Evolutionary conservation across 1,140 invertebrate species (phyloP).

Genomic region (Ridgeia piscesae): DNA sequence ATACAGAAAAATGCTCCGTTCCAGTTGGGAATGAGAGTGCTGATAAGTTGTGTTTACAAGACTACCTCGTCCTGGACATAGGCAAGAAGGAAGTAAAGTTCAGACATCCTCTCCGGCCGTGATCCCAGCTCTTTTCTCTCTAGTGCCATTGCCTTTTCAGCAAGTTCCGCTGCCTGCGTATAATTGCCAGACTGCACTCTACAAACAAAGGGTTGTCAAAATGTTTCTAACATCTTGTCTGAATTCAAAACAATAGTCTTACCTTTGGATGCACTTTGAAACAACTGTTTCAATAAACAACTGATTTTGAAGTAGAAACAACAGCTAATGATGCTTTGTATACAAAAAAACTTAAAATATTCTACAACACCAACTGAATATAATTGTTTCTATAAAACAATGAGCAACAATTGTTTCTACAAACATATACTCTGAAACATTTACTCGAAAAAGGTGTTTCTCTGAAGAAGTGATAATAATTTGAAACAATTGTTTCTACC

Average conservation of each 20-base stretch:
- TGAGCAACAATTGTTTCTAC: too few relatives aligned
- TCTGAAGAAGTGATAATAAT: too few relatives aligned
- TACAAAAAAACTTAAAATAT: too few relatives aligned
- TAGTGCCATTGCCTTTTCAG: not conserved
- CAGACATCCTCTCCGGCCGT: slow-evolving; percentile 8
- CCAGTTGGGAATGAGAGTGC: too few relatives aligned
- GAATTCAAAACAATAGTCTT: not conserved
- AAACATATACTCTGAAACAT: too few relatives aligned
- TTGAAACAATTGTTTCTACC: not conserved
- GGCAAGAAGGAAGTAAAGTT: not conserved
- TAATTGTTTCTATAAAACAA: too few relatives aligned
- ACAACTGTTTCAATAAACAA: not conserved
- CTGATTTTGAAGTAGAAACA: too few relatives aligned
- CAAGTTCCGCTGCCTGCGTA: not conserved
- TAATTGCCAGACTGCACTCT: not conserved
- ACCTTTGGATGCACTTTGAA: not conserved
- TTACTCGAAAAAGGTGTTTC: too few relatives aligned
- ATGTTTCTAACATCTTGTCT: not conserved
- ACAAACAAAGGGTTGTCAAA: not conserved
- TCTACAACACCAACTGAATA: too few relatives aligned
- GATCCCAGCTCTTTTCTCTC: slow-evolving; percentile 9
- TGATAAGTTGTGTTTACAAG: too few relatives aligned
- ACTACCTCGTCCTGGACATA: slow-evolving; percentile 1
- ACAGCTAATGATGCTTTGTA: too few relatives aligned
- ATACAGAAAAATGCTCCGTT: too few relatives aligned